Conservation (phyloP, 1,140 invertebrate species). For the Zophobas atratus region DNA sequence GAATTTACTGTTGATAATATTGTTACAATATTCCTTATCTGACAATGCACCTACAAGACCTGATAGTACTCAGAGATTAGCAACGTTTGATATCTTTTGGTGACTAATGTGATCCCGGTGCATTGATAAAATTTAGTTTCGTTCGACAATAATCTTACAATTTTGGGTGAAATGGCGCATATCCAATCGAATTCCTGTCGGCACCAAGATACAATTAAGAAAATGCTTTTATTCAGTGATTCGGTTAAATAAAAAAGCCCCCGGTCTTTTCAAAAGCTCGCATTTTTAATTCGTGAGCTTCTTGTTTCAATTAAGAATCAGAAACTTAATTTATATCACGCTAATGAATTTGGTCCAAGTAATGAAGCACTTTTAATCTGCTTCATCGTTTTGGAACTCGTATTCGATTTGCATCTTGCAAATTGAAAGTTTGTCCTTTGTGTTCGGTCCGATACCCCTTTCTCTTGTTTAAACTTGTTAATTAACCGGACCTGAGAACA, state of each 20-base stretch:
- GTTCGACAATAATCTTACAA: conserved; percentile 1
- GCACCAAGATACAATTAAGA: conserved; percentile 44
- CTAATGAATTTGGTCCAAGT: conserved; percentile 50
- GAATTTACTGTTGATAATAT: no score
- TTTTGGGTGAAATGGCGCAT: conserved; percentile 7
- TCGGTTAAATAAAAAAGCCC: conserved; percentile 39
- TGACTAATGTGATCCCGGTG: background rate
- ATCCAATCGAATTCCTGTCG: conserved; percentile 30
- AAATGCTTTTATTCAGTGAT: conserved; percentile 48
- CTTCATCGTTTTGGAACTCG: conserved; percentile 48
- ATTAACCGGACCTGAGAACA: conserved; percentile 47
- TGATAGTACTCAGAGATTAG: no score
- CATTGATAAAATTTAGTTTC: background rate
- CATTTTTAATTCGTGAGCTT: conserved; percentile 47
- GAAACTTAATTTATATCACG: conserved; percentile 50
- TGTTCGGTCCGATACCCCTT: conserved; percentile 15
- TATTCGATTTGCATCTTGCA: conserved; percentile 41
- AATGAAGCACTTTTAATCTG: conserved; percentile 51
- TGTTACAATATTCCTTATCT: no score
- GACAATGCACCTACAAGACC: no score
- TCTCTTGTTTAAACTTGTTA: conserved; percentile 49
- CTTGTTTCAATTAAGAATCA: conserved; percentile 50
- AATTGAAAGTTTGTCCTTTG: conserved; percentile 49
- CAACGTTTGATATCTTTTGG: no score
- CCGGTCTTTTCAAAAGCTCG: conserved; percentile 24